These are phyloP conservation scores for Orchesellides sinensis DNA, from an alignment of 2,888 invertebrate genomes.

Conservation along the genomic window DNA sequence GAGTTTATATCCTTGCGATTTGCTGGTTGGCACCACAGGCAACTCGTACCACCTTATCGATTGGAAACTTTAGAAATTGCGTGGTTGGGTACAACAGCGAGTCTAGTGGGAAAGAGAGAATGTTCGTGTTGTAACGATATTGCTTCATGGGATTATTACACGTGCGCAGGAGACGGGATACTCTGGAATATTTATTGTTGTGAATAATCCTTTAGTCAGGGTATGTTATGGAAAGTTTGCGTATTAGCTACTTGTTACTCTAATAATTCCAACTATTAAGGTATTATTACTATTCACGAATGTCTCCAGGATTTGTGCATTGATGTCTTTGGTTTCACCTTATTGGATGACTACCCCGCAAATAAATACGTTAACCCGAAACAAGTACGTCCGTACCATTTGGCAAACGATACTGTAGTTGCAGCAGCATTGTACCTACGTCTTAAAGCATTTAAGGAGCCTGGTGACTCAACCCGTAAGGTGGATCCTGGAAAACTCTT, in stretches of 20 bases:
- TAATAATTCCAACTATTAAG: too few species aligned
- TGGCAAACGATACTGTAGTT: constrained; percentile 28
- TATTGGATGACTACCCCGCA: constrained; percentile 82
- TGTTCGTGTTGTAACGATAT: constrained; percentile 85
- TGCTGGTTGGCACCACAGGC: too few species aligned
- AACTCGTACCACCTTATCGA: constrained; percentile 81
- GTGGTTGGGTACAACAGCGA: constrained; percentile 89
- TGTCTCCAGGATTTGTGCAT: constrained; percentile 11
- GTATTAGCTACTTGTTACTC: too few species aligned
- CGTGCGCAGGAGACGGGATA: constrained; percentile 83
- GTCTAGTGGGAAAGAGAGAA: constrained; percentile 84
- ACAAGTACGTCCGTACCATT: constrained; percentile 48
- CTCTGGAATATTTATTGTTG: constrained; percentile 88
- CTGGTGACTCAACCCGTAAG: neutral
- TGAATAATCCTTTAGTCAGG: constrained; percentile 91
- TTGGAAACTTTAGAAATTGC: constrained; percentile 87
- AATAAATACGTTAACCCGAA: constrained; percentile 37
- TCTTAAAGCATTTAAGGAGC: neutral
- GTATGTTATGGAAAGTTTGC: constrained; percentile 78
- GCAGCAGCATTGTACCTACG: neutral
- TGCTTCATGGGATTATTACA: constrained; percentile 86
- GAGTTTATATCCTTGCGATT: too few species aligned
- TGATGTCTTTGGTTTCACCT: constrained; percentile 83
- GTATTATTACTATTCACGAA: too few species aligned
- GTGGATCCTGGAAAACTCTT: neutral